Evolutionary conservation across 2,888 invertebrate species (phyloP).

Genomic region (Agonum fuliginosum): DNA sequence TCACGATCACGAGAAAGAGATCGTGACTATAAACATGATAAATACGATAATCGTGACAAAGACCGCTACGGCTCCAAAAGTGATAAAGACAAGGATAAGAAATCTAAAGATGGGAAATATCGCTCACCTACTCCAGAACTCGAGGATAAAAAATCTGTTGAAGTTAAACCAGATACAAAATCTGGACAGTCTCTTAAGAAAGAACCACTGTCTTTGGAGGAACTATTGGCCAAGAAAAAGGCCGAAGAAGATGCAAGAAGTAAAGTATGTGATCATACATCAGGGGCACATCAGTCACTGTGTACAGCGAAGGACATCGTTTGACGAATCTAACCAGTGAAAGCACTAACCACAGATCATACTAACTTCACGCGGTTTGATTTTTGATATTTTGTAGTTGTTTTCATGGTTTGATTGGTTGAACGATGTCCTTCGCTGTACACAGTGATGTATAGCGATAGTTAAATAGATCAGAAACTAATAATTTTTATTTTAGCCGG

Average conservation of each 20-base stretch:
- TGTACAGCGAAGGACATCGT: too few relatives aligned
- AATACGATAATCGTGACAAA: conserved; percentile 65
- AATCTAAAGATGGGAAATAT: conserved; percentile 73
- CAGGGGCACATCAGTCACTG: too few relatives aligned
- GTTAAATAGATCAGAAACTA: too few relatives aligned
- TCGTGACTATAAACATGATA: conserved; percentile 65
- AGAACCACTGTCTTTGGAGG: conserved; percentile 97
- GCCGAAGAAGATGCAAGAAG: conserved; percentile 95
- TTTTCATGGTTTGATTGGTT: too few relatives aligned
- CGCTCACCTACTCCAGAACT: conserved; percentile 66
- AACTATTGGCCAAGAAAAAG: conserved; percentile 95
- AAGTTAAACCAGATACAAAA: conserved; percentile 66
- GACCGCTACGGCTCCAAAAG: conserved; percentile 56
- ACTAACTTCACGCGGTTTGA: too few relatives aligned
- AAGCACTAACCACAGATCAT: too few relatives aligned
- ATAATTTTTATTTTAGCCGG: conserved; percentile 78
- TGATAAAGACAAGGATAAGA: conserved; percentile 66
- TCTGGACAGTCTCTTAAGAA: conserved; percentile 72
- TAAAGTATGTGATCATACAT: conserved; percentile 76
- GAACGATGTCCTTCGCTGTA: too few relatives aligned
- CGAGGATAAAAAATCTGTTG: conserved; percentile 64
- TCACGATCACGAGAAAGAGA: conserved; percentile 70
- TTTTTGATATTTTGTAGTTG: too few relatives aligned
- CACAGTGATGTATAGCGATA: too few relatives aligned
- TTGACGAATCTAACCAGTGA: too few relatives aligned